Percentiles rank a stretch among this genome's conserved stretches.
Conservation (phyloP, 2,113 vertebrate species). For the Actenoides lindsayi region DNA sequence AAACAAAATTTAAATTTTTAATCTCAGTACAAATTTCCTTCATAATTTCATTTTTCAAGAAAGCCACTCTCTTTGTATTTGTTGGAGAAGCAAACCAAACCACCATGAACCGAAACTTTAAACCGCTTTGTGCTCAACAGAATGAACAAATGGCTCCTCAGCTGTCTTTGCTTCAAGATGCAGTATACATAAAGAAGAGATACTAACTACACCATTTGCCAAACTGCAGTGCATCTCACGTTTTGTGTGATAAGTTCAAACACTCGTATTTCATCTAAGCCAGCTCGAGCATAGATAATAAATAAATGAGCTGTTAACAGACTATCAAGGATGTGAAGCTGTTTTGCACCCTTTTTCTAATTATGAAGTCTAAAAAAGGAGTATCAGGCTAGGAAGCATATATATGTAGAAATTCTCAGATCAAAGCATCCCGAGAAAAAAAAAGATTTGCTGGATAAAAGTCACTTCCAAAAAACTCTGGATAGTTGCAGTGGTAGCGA, state of each 20-base stretch:
- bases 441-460: not conserved
- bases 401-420: not conserved
- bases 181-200: not conserved
- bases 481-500: not conserved
- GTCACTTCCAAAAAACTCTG: conserved; percentile 11
- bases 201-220: not conserved
- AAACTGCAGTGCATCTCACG: not conserved
- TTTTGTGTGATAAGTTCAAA: not conserved
- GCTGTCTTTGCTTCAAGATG: not conserved
- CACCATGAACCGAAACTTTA: not conserved
- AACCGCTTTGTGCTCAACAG: not conserved
- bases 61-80: not conserved
- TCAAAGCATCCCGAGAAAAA: not conserved
- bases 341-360: not conserved
- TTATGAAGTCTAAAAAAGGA: not conserved
- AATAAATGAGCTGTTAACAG: not conserved
- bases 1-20: not conserved
- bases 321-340: not conserved
- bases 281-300: not conserved
- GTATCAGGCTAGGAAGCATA: not conserved
- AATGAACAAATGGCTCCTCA: not conserved
- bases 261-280: not conserved
- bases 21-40: not conserved
- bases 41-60: not conserved
- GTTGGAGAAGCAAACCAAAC: not conserved